Percentiles rank a stretch among this genome's conserved stretches.
Conservation (phyloP, 1,140 invertebrate species). For the Venturia canescens region DNA sequence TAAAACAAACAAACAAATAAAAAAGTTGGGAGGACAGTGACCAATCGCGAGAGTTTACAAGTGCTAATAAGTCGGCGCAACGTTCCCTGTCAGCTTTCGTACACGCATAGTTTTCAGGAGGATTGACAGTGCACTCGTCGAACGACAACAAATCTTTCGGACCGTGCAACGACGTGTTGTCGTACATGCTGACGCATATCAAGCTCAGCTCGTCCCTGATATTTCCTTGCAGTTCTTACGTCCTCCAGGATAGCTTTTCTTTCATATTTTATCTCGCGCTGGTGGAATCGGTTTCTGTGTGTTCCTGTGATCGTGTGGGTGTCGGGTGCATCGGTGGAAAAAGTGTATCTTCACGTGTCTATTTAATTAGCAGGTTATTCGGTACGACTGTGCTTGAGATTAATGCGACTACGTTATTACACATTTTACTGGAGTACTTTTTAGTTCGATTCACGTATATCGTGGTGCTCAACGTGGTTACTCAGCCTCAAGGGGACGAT, state of each 20-base stretch:
- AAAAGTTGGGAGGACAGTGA: neutral
- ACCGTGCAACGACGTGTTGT: neutral
- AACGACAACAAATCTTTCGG: neutral
- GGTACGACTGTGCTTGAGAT: conserved; percentile 56
- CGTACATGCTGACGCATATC: neutral
- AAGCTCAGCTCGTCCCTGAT: neutral
- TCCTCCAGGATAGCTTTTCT: neutral
- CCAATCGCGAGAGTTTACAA: too few species aligned
- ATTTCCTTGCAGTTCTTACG: neutral
- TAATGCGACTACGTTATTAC: conserved; percentile 42
- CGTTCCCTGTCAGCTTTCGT: neutral
- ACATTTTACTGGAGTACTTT: conserved; percentile 2
- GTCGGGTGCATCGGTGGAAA: neutral
- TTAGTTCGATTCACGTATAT: conserved; percentile 24
- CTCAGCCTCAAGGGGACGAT: conserved; percentile 65
- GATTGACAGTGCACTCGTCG: neutral
- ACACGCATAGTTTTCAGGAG: too few species aligned
- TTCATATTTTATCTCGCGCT: neutral
- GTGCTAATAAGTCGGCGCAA: neutral
- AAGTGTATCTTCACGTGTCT: neutral
- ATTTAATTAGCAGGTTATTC: conserved; percentile 48
- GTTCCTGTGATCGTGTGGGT: conserved; percentile 17
- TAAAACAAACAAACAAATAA: neutral
- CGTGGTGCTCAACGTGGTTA: conserved; percentile 57
- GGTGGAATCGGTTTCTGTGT: neutral